Percentiles rank a stretch among this genome's conserved stretches.
Conservation (phyloP, 2,888 invertebrate species). For the Cyaniris semiargus region DNA sequence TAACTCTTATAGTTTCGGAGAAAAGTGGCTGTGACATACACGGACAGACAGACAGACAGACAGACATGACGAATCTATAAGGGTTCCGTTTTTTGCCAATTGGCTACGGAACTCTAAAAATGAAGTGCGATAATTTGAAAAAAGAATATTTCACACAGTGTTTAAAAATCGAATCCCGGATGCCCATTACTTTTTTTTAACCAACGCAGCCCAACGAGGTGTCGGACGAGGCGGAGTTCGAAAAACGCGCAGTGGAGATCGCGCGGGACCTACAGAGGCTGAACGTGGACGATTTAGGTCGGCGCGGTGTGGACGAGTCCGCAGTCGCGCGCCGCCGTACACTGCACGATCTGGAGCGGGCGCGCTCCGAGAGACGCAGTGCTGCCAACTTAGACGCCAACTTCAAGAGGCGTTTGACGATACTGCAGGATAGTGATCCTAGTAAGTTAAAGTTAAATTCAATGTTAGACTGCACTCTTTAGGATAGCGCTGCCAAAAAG, state of each 20-base stretch:
- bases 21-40: no score
- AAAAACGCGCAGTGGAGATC: slow-evolving; percentile 94
- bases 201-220: slow-evolving; percentile 85
- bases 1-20: no score
- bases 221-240: slow-evolving; percentile 90
- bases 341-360: slow-evolving; percentile 92
- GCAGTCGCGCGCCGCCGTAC: slow-evolving; percentile 90
- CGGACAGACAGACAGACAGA: no score
- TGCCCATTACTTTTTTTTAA: not conserved
- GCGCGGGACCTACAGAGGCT: slow-evolving; percentile 92
- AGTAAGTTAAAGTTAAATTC: slow-evolving; percentile 48
- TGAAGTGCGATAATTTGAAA: no score
- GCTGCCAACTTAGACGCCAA: slow-evolving; percentile 96
- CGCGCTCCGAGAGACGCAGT: slow-evolving; percentile 88
- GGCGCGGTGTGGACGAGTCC: slow-evolving; percentile 84
- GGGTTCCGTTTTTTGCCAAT: no score
- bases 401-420: slow-evolving; percentile 93
- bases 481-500: no score
- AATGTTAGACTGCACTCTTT: no score
- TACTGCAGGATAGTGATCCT: slow-evolving; percentile 85
- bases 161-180: no score
- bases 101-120: no score
- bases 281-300: slow-evolving; percentile 90
- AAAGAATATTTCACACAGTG: no score
- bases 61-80: no score